Conservation (phyloP, 2,888 invertebrate genomes). For the Lepidochrysops patricia region DNA sequence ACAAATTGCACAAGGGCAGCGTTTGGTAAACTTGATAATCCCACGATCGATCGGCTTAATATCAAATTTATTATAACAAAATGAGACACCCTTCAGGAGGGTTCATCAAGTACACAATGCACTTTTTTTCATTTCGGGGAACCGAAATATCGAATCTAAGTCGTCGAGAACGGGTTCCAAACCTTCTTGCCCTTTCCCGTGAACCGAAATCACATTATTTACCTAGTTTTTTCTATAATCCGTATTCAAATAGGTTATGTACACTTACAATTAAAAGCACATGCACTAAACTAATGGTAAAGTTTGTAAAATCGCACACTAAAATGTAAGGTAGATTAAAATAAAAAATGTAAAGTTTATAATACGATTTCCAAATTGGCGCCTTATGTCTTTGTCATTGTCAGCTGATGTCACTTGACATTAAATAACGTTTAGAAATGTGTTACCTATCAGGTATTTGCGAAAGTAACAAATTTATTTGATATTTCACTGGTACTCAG, state of each 20-base stretch:
- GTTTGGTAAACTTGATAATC: not conserved
- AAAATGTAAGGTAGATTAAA: not conserved
- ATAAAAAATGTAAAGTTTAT: not conserved
- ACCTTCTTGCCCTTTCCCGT: constrained; percentile 30
- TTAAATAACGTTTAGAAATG: not conserved
- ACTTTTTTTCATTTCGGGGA: constrained; percentile 24
- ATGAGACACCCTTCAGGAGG: constrained; percentile 13
- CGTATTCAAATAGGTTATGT: constrained; percentile 13
- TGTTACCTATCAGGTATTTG: too few relatives aligned
- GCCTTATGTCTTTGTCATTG: not conserved
- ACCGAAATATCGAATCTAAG: constrained; percentile 35
- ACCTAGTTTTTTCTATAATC: not conserved
- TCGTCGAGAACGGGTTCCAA: constrained; percentile 45
- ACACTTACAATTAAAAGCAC: not conserved
- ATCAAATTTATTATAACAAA: constrained; percentile 14
- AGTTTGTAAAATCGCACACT: not conserved
- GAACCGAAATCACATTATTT: constrained; percentile 16
- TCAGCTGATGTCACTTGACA: not conserved
- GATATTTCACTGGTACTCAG: too few relatives aligned
- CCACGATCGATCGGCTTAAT: constrained; percentile 10
- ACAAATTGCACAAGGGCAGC: not conserved
- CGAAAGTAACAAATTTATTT: not conserved
- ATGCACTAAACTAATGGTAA: not conserved
- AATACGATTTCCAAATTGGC: not conserved
- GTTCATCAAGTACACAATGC: constrained; percentile 12